These are phyloP conservation scores for Pteria penguin DNA, from an alignment of 2,888 invertebrate genomes.

Conservation along the genomic window DNA sequence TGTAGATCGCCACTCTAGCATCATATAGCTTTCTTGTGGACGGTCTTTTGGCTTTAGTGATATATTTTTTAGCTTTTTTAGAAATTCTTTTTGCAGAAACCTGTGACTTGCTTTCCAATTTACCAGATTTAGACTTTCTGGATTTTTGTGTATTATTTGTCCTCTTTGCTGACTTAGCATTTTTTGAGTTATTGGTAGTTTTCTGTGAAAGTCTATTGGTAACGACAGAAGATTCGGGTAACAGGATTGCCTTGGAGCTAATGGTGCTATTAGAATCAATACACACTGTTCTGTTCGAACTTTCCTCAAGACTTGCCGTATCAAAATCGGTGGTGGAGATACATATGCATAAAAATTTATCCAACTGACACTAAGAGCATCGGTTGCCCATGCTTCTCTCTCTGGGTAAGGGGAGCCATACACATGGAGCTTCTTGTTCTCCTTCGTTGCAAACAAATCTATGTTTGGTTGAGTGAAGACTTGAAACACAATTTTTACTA, in stretches of 20 bases:
- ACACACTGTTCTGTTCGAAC: slow-evolving; percentile 9
- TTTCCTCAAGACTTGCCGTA: slow-evolving; percentile 5
- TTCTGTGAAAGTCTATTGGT: slow-evolving; percentile 28
- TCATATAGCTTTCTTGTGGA: slow-evolving; percentile 46
- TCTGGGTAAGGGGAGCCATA: neutral
- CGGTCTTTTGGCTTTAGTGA: slow-evolving; percentile 36
- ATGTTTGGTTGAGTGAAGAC: neutral
- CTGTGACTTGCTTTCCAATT: slow-evolving; percentile 45
- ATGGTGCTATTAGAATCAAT: neutral
- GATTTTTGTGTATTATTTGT: slow-evolving; percentile 40
- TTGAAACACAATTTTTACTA: neutral
- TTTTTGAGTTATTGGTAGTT: neutral
- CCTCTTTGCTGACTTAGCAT: slow-evolving; percentile 34
- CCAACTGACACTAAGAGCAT: neutral
- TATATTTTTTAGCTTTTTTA: slow-evolving; percentile 31
- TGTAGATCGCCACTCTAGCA: slow-evolving; percentile 36
- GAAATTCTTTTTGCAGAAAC: slow-evolving; percentile 37
- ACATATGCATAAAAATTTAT: neutral
- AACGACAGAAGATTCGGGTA: slow-evolving; percentile 5
- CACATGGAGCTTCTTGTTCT: slow-evolving; percentile 2
- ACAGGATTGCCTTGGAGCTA: neutral
- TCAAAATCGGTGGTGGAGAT: neutral
- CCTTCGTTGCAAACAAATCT: neutral
- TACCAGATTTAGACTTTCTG: slow-evolving; percentile 36
- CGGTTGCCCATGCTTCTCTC: neutral